Base-by-base conservation (phyloP, 2,888 invertebrate genomes). In the Tricholauxania praeusta region DNA sequence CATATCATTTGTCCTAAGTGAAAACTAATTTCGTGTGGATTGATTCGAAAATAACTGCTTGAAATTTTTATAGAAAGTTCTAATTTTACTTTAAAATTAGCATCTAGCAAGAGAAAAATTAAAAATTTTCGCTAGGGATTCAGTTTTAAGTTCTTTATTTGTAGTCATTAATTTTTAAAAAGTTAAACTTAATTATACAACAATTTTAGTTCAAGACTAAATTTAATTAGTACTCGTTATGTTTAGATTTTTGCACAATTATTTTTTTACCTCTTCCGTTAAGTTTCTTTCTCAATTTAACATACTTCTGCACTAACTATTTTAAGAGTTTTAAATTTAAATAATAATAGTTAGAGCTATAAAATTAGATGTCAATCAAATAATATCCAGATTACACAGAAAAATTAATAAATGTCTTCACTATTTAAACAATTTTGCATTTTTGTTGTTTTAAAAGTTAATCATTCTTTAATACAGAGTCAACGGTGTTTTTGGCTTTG, bases 401-500 rank as follows among this genome's bases (percentile, higher is more conserved):
- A 39, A 39, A 28, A 28, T 28, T 39, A 39, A 39, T 39, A 39
- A 39, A 39, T 39, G 39, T 39, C 10, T 39, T 39, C 39, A 39
- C 39, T 63, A 19, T 48, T 14, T 14, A 48, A 39, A 39, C 3
- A 39, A 39, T 39, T 39, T 64, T 64, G 51, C 57, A 51, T 19
- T 17, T 68, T 52, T 59, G 59, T 32, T 52, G 32, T 8, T 60
- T n/a, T 65, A 47, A n/a, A 32, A 12, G 62, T 79, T 83, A 86
- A 59, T 86, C 84, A 51, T 75, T 75, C 77, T 86, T 86, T 47
- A 85, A 78, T 60, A 85, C 81, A 59, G 76, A 79, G 19, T 76
- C 78, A 39, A 81, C 73, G 52, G 81, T 77, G 52, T 82, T 78
- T 75, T 83, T 83, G 51, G 85, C 85, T 76, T 84, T 86, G 57